A percentile compares a stretch with the other conserved stretches of the same genome.
Evolutionary conservation across 2,113 vertebrate species (phyloP).

Genomic region (Columbina picui): DNA sequence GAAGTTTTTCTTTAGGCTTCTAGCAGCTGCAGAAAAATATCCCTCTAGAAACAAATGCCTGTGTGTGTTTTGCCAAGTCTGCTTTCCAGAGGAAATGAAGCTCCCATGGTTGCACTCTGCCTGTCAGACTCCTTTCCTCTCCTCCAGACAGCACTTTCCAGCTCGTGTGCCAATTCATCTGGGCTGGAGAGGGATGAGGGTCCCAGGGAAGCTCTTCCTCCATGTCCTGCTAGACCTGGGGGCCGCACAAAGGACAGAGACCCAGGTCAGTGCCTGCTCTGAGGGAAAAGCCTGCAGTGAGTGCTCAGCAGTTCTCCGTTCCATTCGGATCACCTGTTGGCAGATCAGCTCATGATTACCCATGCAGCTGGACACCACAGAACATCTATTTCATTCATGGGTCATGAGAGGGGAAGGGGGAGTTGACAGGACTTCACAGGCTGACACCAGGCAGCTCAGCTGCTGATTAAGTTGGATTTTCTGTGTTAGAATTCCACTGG

Average conservation of each 20-base stretch:
- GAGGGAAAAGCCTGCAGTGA: not conserved
- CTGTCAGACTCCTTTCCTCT: not conserved
- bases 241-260: not conserved
- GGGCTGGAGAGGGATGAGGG: not conserved
- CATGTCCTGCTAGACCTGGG: not conserved
- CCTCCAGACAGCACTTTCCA: not conserved
- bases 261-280: not conserved
- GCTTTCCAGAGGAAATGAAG: not conserved
- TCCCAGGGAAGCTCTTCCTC: not conserved
- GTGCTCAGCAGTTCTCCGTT: not conserved
- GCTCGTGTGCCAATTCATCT: not conserved
- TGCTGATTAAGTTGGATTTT: not conserved
- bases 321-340: rapidly evolving
- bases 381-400: not conserved
- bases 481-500: not conserved
- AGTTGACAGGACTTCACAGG: not conserved
- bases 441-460: not conserved
- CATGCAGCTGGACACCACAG: not conserved
- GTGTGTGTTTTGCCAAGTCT: rapidly evolving
- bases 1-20: not conserved
- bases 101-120: not conserved
- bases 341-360: not conserved
- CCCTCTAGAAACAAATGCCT: not conserved
- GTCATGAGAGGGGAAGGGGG: not conserved
- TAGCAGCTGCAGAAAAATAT: not conserved